phyloP scores from a whole-genome alignment of 1,140 invertebrate genomes.

The Lasioglossum albipes region DNA sequence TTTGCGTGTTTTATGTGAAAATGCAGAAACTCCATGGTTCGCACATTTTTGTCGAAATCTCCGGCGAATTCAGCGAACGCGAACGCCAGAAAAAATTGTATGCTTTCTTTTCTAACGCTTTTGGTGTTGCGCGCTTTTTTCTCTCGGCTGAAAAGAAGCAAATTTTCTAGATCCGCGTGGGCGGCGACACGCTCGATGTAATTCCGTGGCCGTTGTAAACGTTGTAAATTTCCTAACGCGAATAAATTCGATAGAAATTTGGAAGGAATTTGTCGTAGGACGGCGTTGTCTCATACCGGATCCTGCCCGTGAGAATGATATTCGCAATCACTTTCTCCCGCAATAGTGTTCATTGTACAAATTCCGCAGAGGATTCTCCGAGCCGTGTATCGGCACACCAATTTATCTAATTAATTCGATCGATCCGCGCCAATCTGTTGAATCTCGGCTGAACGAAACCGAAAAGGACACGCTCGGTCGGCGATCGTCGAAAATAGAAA shows the following conservation, averaged over 20 bases:
- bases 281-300: background rate
- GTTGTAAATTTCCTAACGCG: background rate
- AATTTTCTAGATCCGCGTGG: conserved; percentile 8
- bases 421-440: background rate
- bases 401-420: conserved; percentile 21
- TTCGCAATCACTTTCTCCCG: conserved; percentile 5
- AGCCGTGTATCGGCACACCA: background rate
- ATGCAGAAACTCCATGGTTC: too few relatives aligned
- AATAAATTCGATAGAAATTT: conserved; percentile 14
- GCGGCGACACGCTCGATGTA: background rate
- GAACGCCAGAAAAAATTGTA: too few relatives aligned
- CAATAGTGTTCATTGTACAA: background rate
- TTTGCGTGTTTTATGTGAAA: too few relatives aligned
- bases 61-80: too few relatives aligned
- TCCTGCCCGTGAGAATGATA: background rate
- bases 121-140: too few relatives aligned
- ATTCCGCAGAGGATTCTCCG: background rate
- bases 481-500: too few relatives aligned
- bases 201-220: background rate
- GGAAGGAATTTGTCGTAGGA: background rate
- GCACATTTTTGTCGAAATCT: too few relatives aligned
- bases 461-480: too few relatives aligned
- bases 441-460: background rate
- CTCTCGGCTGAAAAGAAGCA: too few relatives aligned
- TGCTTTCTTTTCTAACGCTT: too few relatives aligned